phyloP scores from a whole-genome alignment of 1,140 invertebrate species.

The Anthonomus grandis region DNA sequence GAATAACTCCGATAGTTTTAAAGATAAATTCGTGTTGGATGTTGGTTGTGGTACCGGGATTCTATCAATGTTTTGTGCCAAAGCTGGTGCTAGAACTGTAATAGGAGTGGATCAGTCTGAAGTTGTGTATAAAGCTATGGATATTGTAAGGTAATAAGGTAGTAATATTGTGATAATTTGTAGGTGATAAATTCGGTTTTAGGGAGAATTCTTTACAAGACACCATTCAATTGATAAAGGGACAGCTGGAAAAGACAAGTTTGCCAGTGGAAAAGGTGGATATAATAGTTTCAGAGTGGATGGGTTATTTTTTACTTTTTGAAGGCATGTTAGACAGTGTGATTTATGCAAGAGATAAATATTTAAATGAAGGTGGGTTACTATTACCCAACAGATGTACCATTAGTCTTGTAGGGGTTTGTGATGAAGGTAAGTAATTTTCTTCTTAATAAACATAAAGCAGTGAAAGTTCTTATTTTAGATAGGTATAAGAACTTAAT shows the following conservation, averaged over 20 bases:
- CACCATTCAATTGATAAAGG: conserved; percentile 64
- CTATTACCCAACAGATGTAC: conserved; percentile 89
- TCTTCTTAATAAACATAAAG: background rate
- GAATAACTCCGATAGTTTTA: conserved; percentile 68
- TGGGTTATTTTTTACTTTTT: conserved; percentile 98
- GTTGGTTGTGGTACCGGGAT: conserved; percentile 93
- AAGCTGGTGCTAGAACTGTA: conserved; percentile 87
- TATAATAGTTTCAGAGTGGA: conserved; percentile 98
- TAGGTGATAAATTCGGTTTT: conserved; percentile 16
- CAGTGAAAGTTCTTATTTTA: conserved; percentile 43
- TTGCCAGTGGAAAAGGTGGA: conserved; percentile 83
- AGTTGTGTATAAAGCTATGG: conserved; percentile 76
- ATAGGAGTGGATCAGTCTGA: conserved; percentile 91
- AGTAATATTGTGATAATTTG: background rate
- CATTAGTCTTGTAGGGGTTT: conserved; percentile 83
- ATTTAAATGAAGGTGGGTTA: conserved; percentile 68
- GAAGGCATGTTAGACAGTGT: conserved; percentile 97
- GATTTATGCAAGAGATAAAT: conserved; percentile 86
- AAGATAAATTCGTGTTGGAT: conserved; percentile 84
- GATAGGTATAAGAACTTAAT: conserved; percentile 70
- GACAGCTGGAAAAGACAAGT: conserved; percentile 86
- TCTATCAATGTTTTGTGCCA: conserved; percentile 92
- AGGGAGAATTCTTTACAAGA: conserved; percentile 65
- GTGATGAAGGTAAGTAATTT: conserved; percentile 68
- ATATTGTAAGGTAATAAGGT: conserved; percentile 61